Conservation (phyloP, 2,797 vertebrate species). For the Podargus strigoides region DNA sequence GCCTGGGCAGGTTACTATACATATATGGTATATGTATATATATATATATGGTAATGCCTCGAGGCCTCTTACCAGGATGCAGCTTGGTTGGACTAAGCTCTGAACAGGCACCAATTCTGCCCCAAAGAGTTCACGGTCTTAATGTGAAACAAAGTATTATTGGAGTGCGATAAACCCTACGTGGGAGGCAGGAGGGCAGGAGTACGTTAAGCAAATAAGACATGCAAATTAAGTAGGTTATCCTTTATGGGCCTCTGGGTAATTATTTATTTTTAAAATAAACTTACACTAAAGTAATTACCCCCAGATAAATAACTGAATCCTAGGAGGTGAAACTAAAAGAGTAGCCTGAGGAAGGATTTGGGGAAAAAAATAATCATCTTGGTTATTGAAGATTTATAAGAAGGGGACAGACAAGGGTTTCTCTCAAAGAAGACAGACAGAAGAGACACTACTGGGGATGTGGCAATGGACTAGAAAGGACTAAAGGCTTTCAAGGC, state of each 20-base stretch:
- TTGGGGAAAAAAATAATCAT: not conserved
- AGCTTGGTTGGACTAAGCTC: not conserved
- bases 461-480: not conserved
- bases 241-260: not conserved
- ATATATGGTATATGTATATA: no score
- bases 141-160: not conserved
- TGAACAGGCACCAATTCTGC: not conserved
- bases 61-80: not conserved
- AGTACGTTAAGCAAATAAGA: not conserved
- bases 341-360: not conserved
- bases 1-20: not conserved
- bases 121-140: not conserved
- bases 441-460: not conserved
- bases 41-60: not conserved
- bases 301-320: not conserved
- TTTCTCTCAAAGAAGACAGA: no score
- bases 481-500: not conserved
- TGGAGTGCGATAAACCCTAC: not conserved
- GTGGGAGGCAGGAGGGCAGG: not conserved
- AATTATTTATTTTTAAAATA: not conserved
- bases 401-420: not conserved
- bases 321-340: not conserved
- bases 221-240: not conserved
- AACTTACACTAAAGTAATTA: not conserved
- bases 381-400: not conserved